Base-by-base conservation (phyloP, 2,797 vertebrate species). In the Tokudaia tokunoshimensis region DNA sequence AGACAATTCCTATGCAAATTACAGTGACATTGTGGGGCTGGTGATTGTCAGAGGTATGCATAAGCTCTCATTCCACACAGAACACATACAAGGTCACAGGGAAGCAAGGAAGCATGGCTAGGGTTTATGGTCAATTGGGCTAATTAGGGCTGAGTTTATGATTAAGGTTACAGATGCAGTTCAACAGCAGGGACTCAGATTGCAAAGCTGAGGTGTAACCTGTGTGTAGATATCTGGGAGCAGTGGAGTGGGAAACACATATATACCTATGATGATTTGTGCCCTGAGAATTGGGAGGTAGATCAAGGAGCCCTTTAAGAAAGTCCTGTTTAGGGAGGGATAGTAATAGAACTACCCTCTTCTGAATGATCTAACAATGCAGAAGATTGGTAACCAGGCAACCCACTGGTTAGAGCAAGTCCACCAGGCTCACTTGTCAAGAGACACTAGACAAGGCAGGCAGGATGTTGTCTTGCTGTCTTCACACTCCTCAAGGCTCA, bases 221-320 rank as follows among this genome's bases (percentile, higher is more conserved):
- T 44, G 13, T 44, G 44, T 41, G 22, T 9, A 37, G 12, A 11
- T 4, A 7, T 1, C n/a, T 8, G 0, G 2, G 47, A 50, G 29
- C 37, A 76, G 10, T 6, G 47, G 29, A 2, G 1, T 3, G 24
- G 67, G 34, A 72, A 52, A 24, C 47, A 19, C 13, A 19, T 72
- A 3, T 31, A 1, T 22, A 12, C 31, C 13, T 17, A 8, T 10
- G 70, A 31, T 20, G 4, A 3, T 13, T 2, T 9, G 20, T 17
- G 67, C 24, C 22, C 0, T 14, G 19, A 7, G 0, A 6, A n/a
- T 10, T 13, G 29, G 3, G 59, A 3, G 0, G 19, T 4, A 17
- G 4, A 34, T n/a, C 10, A 2, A 44, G 3, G 47, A 13, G 63
- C 0, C 34, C 44, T 61, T 26, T 7, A n/a, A 65, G 15, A 57